A percentile compares a stretch with the other conserved stretches of the same genome.
phyloP scores from a whole-genome alignment of 2,797 vertebrate genomes.

The Pangasius mekongensis region DNA sequence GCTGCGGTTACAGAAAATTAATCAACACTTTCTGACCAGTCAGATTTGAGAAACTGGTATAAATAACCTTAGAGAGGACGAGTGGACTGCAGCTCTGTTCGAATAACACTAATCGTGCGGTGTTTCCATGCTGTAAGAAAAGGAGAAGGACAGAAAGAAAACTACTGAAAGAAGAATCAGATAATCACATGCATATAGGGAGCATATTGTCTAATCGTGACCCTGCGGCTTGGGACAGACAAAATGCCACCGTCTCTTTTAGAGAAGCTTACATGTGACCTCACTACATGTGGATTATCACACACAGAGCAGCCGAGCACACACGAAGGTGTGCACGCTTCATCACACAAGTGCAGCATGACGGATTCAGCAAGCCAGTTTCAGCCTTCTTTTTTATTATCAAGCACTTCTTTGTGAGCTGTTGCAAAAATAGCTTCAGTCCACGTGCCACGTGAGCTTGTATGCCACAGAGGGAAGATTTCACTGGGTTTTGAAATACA shows the following conservation, averaged over 20 bases:
- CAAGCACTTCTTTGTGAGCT: not conserved
- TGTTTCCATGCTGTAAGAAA: not conserved
- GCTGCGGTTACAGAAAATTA: not conserved
- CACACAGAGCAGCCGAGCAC: conserved; percentile 6
- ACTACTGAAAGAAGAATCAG: not conserved
- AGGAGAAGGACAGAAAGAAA: not conserved
- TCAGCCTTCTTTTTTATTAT: not conserved
- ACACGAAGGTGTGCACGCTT: not conserved
- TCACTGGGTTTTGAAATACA: not conserved
- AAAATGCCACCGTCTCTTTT: conserved; percentile 38
- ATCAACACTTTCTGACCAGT: not conserved
- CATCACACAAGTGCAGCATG: not conserved
- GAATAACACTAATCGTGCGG: not conserved
- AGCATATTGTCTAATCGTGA: not conserved
- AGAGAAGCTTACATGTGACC: conserved; percentile 32
- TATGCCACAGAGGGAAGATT: not conserved
- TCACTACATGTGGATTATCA: conserved; percentile 13
- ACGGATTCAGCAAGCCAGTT: not conserved
- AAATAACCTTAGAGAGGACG: not conserved
- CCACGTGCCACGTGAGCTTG: not conserved
- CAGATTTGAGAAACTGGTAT: not conserved
- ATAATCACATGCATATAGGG: not conserved
- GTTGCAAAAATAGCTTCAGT: not conserved
- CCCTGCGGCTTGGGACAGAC: not conserved
- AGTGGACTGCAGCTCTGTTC: too few species aligned